Evolutionary conservation across 2,113 vertebrate species (phyloP), one percentile per base, ranked within the genome.

Genomic region (Rutilus rutilus): DNA sequence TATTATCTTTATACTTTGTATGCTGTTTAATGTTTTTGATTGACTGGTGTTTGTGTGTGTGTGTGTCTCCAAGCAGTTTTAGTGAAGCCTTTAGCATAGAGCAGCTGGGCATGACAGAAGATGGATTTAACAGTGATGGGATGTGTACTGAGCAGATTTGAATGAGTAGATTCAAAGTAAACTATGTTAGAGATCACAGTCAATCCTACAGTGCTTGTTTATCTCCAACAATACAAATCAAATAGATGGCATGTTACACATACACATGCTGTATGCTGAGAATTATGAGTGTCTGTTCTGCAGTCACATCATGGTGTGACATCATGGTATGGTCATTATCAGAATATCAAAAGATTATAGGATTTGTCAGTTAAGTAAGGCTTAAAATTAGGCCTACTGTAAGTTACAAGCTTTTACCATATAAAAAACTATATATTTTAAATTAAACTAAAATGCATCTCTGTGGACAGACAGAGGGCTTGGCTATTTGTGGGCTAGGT

Each of bases 221-320:
- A 47, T 25, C 36, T 80, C 36, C 30, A 42, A 47, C 64, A 80
- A 65, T 62, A 7, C 39, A 80, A 80, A 62, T 64, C n/a, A 80
- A 64, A 80, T 80, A 80, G 59, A 80, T 64, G 59, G 78, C 39
- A 80, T 47, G 19, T 62, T 64, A 30, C n/a, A 64, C n/a, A 64
- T 30, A 64, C 78, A 64, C 2, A 12, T 39, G 6, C 11, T 4
- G 23, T 79, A 30, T 47, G 78, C 39, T 21, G 59, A 64, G n/a
- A 5, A 64, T 64, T 45, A 27, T 64, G 23, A 79, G 23, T 14
- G 30, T 36, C 33, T 62, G 23, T 60, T 60, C 21, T 59, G 33
- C 21, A 15, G 45, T 25, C 25, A 17, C 42, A 4, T 57, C 52
- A 59, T 15, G 17, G 6, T n/a, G 11, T 80, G 42, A 30, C 33